Base-by-base conservation (phyloP, 2,888 invertebrate species). In the Drosophila niveifrons region DNA sequence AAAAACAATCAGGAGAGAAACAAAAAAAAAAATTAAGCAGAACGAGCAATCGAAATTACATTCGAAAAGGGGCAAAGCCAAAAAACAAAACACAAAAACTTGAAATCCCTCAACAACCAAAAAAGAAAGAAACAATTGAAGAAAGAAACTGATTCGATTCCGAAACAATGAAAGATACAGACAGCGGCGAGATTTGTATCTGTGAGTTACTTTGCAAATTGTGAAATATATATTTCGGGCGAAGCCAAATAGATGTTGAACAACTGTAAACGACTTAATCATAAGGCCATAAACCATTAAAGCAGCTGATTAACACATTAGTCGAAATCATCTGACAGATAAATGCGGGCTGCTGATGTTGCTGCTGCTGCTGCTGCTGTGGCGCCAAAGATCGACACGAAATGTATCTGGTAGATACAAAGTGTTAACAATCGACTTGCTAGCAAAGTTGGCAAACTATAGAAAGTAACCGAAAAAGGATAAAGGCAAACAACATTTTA, bases 31-130 rank as follows among this genome's bases (percentile, higher is more conserved):
- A 75, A 34, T 10, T 11, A 34, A 58, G 55, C 66, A 83, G 68
- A 75, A 70, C 66, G 63, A 62, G 67, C 63, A 75, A 72, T 62
- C 57, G 50, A 76, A 78, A 78, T 72, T 63, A 66, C 68, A 72
- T 72, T 68, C 63, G 68, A 68, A 68, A 80, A 75, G 72, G 66
- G 66, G 66, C 73, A 73, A 76, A 70, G 80, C 56, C 66, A 52
- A 78, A 62, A 46, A 55, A 29, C 51, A 18, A 59, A 59, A 65
- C 57, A n/a, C 36, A 44, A 52, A 63, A 76, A 61, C 72, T 63
- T 48, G 52, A 72, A 50, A 63, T n/a, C 64, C 34, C 18, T 18
- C 4, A 18, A 18, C 18, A 18, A 18, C 18, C 18, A 18, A 18
- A 18, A 65, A 59, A 36, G 58, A 59, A 55, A 70, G 18, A 41